These are phyloP conservation scores for Peromyscus californicus DNA, from an alignment of 2,113 vertebrate species.

Conservation along the genomic window DNA sequence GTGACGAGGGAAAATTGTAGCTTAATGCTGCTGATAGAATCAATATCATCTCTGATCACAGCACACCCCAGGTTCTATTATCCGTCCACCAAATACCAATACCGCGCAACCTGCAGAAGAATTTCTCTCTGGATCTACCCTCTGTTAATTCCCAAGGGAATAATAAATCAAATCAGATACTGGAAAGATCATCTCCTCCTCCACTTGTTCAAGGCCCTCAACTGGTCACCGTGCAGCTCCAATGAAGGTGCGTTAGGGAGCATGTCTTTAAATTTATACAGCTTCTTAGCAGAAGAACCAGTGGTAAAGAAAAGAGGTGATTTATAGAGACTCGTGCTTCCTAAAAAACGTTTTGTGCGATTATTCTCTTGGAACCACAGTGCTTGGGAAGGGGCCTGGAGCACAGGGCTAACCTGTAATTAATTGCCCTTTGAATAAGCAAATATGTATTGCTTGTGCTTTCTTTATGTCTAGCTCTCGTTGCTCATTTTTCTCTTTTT, in stretches of 20 bases:
- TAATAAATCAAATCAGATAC: constrained; percentile 73
- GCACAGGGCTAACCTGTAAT: not conserved
- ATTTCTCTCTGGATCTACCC: constrained; percentile 71
- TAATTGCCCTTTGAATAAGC: constrained; percentile 16
- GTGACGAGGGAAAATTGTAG: constrained; percentile 78
- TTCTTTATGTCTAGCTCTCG: not conserved
- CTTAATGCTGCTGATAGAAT: constrained; percentile 80
- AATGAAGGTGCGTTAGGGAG: constrained; percentile 73
- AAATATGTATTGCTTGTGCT: not conserved
- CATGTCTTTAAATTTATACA: constrained; percentile 7
- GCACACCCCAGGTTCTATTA: constrained; percentile 75
- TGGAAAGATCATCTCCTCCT: constrained; percentile 65
- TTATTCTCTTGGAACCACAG: constrained; percentile 5
- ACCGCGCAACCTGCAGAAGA: constrained; percentile 71
- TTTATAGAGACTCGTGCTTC: constrained; percentile 22
- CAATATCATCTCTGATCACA: constrained; percentile 74
- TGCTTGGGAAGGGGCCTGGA: not conserved
- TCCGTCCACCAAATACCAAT: constrained; percentile 74
- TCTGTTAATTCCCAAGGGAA: constrained; percentile 75
- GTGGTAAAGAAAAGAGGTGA: not conserved
- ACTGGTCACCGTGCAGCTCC: constrained; percentile 58
- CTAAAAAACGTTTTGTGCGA: constrained; percentile 15
- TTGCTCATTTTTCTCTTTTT: not conserved
- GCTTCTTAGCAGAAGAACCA: not conserved
- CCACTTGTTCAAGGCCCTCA: constrained; percentile 62